Evolutionary conservation across 2,797 vertebrate genomes (phyloP).

Genomic region (Sus cebifrons): DNA sequence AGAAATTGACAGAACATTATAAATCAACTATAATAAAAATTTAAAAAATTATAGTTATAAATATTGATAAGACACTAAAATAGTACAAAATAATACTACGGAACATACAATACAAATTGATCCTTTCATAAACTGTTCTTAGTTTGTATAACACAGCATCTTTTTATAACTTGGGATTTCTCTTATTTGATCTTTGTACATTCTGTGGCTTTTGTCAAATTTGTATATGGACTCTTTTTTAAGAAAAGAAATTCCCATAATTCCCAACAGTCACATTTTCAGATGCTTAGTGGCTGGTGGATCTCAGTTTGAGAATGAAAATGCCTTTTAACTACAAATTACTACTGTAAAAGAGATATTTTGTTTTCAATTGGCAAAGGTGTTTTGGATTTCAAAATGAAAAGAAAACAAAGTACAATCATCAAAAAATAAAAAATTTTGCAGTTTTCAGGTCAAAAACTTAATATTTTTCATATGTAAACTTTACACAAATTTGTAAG

Average conservation of each 20-base stretch:
- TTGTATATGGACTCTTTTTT: background rate
- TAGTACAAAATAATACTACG: background rate
- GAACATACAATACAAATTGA: background rate
- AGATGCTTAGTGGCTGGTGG: background rate
- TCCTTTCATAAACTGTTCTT: background rate
- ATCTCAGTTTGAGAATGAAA: constrained; percentile 54
- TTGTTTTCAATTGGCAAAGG: constrained; percentile 40
- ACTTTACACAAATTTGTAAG: background rate
- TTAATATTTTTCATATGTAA: background rate
- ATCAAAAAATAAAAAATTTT: constrained; percentile 21
- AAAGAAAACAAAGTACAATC: constrained; percentile 25
- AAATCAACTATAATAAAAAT: too few relatives aligned
- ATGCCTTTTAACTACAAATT: background rate
- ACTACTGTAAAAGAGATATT: background rate
- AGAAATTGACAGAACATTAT: too few relatives aligned
- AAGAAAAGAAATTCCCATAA: background rate
- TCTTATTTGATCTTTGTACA: background rate
- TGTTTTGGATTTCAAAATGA: constrained; percentile 50
- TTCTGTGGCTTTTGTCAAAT: background rate
- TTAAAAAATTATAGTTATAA: background rate
- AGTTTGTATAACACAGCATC: background rate
- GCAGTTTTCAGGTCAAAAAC: background rate
- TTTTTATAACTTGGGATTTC: background rate
- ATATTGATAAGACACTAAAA: background rate
- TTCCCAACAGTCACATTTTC: background rate